Base-by-base conservation (phyloP, 2,888 invertebrate species). In the Euphydryas editha region DNA sequence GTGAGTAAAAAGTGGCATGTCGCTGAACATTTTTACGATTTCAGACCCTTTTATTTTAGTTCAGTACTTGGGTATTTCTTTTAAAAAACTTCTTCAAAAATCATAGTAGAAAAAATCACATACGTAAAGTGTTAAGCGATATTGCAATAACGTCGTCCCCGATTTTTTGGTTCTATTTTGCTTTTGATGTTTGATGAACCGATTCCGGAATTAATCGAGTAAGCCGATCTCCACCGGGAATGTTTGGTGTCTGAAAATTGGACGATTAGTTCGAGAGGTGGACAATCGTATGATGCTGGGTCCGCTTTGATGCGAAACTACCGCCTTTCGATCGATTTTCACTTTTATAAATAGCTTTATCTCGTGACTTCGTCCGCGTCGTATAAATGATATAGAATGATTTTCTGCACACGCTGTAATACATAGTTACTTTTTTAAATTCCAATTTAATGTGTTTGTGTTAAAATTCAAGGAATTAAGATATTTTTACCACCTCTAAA, bases 131-230 rank as follows among this genome's bases (percentile, higher is more conserved):
- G 42, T 44, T 44, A 44, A 44, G 5, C 42, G 42, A 15, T 44
- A 44, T 44, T n/a, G 15, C 42, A n/a, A 13, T 39, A 13, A 10
- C 13, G 39, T 13, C 39, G 13, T 15, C n/a, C 15, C 1, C 42
- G 42, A 44, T 44, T 44, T 44, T 44, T 44, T n/a, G 42, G n/a
- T 44, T n/a, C 15, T 1, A 3, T n/a, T 44, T 44, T n/a, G 42
- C 42, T 44, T 44, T 44, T 44, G 42, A n/a, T 44, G 42, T 44
- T 44, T 44, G 15, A 44, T 44, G 42, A 44, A 44, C n/a, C 42
- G 42, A n/a, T n/a, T 44, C 42, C n/a, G 42, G 42, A n/a, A 44
- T 44, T 44, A 44, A 44, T 44, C 15, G 42, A 15, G 42, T 44
- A n/a, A 44, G 42, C 42, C n/a, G 42, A 44, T n/a, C n/a, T 44